These are phyloP conservation scores for Nymphalis polychloros DNA, from an alignment of 2,888 invertebrate species.

Conservation along the genomic window DNA sequence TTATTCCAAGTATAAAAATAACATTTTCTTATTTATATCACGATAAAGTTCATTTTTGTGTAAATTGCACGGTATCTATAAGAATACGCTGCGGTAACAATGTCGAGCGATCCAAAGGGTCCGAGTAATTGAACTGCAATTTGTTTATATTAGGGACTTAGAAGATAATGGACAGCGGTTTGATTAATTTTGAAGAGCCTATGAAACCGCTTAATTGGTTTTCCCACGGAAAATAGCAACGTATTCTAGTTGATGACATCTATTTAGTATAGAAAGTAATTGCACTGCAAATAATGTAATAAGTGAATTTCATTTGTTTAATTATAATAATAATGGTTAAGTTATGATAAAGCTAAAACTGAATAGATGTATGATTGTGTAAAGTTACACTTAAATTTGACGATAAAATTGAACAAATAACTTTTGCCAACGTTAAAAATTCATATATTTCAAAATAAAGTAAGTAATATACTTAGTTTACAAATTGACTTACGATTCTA, in stretches of 20 bases:
- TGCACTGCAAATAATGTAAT: too few relatives aligned
- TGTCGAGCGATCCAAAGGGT: constrained; percentile 56
- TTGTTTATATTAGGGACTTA: constrained; percentile 57
- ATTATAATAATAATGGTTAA: too few relatives aligned
- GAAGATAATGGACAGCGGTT: constrained; percentile 53
- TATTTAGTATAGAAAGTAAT: too few relatives aligned
- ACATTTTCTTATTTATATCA: constrained; percentile 29
- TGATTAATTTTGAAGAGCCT: constrained; percentile 46
- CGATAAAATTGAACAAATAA: too few relatives aligned
- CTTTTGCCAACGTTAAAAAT: not conserved
- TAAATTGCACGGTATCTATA: constrained; percentile 15
- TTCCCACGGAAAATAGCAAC: constrained; percentile 39
- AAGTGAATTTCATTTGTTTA: too few relatives aligned
- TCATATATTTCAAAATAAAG: not conserved
- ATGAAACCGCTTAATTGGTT: constrained; percentile 37
- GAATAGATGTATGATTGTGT: too few relatives aligned
- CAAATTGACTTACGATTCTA: constrained; percentile 2
- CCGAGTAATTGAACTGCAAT: constrained; percentile 66
- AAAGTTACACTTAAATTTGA: too few relatives aligned
- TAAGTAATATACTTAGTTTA: not conserved
- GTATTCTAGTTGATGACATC: too few relatives aligned
- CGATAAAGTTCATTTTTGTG: constrained; percentile 43
- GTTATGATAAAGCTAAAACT: too few relatives aligned
- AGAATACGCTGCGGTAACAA: constrained; percentile 48
- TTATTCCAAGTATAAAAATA: constrained; percentile 40